A percentile compares a stretch with the other conserved stretches of the same genome.
Evolutionary conservation across 2,888 invertebrate species (phyloP).

Genomic region (Habrosyne pyritoides): DNA sequence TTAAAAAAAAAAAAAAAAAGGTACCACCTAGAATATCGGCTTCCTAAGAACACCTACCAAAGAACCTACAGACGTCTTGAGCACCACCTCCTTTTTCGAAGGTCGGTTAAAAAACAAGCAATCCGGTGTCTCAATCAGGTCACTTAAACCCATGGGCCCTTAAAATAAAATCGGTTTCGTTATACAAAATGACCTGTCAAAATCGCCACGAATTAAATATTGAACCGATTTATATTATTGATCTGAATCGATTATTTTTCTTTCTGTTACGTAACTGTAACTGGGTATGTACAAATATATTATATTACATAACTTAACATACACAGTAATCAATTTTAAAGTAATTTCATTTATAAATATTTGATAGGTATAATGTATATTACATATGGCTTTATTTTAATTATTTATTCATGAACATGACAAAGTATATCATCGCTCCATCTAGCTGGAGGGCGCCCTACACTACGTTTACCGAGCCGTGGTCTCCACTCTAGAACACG

Average conservation of each 20-base stretch:
- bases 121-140: conserved; percentile 10
- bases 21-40: not conserved
- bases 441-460: too few species aligned
- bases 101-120: not conserved
- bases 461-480: too few species aligned
- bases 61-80: too few species aligned
- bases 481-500: too few species aligned
- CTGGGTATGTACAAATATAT: not conserved
- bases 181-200: conserved; percentile 35
- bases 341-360: not conserved
- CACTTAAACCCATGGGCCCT: not conserved
- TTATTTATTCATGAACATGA: too few species aligned
- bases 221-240: conserved; percentile 34
- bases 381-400: too few species aligned
- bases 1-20: too few species aligned
- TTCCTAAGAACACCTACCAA: too few species aligned
- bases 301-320: conserved; percentile 10
- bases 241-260: conserved; percentile 26
- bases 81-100: too few species aligned
- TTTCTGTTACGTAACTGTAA: conserved; percentile 22
- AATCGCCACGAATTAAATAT: conserved; percentile 35
- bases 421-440: too few species aligned
- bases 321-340: not conserved
- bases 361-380: too few species aligned
- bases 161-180: conserved; percentile 24